These are phyloP conservation scores for Lontra canadensis DNA, from an alignment of 2,113 vertebrate genomes.

Conservation along the genomic window DNA sequence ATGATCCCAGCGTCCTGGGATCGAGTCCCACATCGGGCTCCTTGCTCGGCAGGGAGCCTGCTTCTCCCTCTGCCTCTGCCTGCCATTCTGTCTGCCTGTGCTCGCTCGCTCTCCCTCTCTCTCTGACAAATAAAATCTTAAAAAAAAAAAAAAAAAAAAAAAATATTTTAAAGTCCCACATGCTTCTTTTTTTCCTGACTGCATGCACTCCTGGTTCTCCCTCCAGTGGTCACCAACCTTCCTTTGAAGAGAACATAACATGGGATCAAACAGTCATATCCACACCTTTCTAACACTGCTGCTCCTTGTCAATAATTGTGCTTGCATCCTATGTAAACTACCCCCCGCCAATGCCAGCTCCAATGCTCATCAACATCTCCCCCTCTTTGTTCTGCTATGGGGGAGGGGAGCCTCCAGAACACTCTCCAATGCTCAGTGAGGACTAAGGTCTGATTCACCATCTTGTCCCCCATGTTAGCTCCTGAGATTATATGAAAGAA, in stretches of 20 bases:
- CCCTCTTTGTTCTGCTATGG: not conserved
- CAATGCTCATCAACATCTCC: not conserved
- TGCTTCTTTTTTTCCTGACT: not conserved
- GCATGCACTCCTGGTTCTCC: no score
- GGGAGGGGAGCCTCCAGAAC: not conserved
- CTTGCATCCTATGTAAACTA: not conserved
- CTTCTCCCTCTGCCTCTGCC: no score
- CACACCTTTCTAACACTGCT: not conserved
- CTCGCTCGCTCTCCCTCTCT: no score
- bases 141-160: no score
- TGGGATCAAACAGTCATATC: not conserved
- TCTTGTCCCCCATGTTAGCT: accelerated
- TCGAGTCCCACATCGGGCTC: no score
- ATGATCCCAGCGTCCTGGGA: no score
- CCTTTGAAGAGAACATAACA: not conserved
- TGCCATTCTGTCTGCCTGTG: no score
- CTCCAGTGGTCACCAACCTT: not conserved
- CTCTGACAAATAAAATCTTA: no score
- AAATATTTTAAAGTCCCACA: no score
- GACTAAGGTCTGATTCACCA: not conserved
- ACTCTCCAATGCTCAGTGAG: not conserved
- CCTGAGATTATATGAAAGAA: not conserved
- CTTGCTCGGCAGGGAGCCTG: no score
- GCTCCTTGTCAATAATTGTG: not conserved
- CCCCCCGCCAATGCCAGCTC: not conserved